Percentiles rank a stretch among this genome's conserved stretches.
Evolutionary conservation across 2,888 invertebrate species (phyloP).

Genomic region (Scotopteryx bipunctaria): DNA sequence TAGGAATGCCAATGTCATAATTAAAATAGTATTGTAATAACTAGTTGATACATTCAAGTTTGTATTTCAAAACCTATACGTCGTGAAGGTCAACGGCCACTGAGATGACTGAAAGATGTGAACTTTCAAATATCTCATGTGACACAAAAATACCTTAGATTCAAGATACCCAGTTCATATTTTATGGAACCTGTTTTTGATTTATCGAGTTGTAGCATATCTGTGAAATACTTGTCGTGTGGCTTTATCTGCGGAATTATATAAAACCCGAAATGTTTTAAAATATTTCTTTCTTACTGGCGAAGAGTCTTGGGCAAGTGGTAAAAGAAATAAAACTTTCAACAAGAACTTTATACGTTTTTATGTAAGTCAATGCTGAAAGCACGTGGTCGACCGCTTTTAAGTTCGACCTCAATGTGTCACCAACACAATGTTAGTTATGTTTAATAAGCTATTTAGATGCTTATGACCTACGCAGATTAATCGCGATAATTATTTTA

Average conservation of each 20-base stretch:
- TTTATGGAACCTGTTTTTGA: conserved; percentile 50
- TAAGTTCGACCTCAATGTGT: conserved; percentile 9
- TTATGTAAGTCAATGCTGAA: not conserved
- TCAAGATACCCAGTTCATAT: conserved; percentile 45
- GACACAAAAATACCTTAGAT: conserved; percentile 50
- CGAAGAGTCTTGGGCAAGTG: not conserved
- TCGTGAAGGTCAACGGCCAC: conserved; percentile 51
- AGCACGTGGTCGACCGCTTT: conserved; percentile 3
- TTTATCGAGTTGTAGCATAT: conserved; percentile 28
- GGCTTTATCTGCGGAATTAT: conserved; percentile 21
- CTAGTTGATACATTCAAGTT: conserved; percentile 39
- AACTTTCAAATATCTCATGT: conserved; percentile 63
- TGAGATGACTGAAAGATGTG: conserved; percentile 51
- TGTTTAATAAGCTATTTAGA: conserved; percentile 5
- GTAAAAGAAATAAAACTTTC: not conserved
- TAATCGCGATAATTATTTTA: conserved; percentile 6
- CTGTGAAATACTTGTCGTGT: conserved; percentile 37
- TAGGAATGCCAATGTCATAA: conserved; percentile 18
- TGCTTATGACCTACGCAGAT: conserved; percentile 8
- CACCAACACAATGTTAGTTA: not conserved
- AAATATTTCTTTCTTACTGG: not conserved
- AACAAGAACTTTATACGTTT: not conserved
- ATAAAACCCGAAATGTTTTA: conserved; percentile 1
- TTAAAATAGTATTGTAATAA: conserved; percentile 25
- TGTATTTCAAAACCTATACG: conserved; percentile 54